Evolutionary conservation across 37 sponge, comb jelly and placozoan species (phyloP).

Genomic region (Eunapius fragilis): DNA sequence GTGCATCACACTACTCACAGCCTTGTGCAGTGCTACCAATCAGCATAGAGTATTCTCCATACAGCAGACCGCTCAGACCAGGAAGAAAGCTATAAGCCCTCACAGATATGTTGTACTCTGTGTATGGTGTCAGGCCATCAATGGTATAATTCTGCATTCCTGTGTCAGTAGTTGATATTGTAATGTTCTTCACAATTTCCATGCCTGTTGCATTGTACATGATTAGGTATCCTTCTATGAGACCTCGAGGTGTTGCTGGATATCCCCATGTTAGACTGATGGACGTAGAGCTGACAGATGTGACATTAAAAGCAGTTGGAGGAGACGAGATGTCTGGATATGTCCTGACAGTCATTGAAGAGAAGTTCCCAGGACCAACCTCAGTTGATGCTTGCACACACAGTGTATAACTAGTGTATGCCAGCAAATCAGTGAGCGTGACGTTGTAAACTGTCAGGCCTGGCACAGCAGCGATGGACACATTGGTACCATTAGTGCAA

Average conservation of each 20-base stretch:
- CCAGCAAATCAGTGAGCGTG: neutral
- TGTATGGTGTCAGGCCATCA: neutral
- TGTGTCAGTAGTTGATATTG: neutral
- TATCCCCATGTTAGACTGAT: no score
- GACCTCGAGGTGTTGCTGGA: no score
- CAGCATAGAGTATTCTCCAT: no score
- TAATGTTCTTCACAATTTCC: constrained; percentile 2
- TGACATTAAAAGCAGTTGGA: neutral
- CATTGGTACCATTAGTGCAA: neutral
- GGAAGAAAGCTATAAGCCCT: neutral
- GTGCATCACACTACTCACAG: no score
- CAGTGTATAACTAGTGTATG: constrained; percentile 33
- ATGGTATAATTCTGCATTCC: neutral
- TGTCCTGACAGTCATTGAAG: neutral
- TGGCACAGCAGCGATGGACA: neutral
- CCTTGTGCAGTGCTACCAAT: no score
- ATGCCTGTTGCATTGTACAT: no score
- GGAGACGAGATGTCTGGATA: neutral
- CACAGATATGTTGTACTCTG: neutral
- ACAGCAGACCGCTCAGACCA: neutral
- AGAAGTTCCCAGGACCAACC: constrained; percentile 27
- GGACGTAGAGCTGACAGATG: neutral
- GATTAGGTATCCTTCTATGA: no score
- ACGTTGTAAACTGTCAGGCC: neutral
- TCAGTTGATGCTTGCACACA: constrained; percentile 32